Percentiles rank a stretch among this genome's conserved stretches.
These are phyloP conservation scores for Panurus biarmicus DNA, from an alignment of 2,113 vertebrate genomes.

Conservation along the genomic window DNA sequence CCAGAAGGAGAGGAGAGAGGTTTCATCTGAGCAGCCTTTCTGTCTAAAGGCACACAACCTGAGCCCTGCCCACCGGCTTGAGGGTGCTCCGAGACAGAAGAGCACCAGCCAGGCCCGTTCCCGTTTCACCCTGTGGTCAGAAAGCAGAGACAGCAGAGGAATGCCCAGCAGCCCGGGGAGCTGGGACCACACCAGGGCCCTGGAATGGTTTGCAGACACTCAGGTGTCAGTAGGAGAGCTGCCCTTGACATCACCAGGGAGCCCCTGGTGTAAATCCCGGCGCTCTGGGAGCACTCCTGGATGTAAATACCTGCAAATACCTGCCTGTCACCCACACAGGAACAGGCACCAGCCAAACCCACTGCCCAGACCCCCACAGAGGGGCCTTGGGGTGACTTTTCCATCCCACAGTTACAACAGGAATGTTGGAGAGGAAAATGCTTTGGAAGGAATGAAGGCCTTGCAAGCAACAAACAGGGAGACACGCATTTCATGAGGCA, in stretches of 20 bases:
- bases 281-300: background rate
- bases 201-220: background rate
- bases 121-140: background rate
- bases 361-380: background rate
- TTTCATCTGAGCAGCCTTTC: constrained; percentile 9
- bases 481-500: background rate
- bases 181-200: background rate
- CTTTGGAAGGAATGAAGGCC: background rate
- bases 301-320: background rate
- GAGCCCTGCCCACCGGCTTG: background rate
- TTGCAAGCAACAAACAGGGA: background rate
- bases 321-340: background rate
- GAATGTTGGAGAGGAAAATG: background rate
- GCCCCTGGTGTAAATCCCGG: background rate
- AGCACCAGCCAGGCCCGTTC: background rate
- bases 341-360: background rate
- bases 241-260: constrained; percentile 13
- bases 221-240: background rate
- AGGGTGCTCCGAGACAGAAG: background rate
- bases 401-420: background rate
- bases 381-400: background rate
- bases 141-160: background rate
- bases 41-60: constrained; percentile 23
- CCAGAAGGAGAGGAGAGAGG: background rate
- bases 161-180: background rate